A percentile compares a stretch with the other conserved stretches of the same genome.
These are phyloP conservation scores for Schizotus pectinicornis DNA, from an alignment of 2,888 invertebrate species.

Conservation along the genomic window DNA sequence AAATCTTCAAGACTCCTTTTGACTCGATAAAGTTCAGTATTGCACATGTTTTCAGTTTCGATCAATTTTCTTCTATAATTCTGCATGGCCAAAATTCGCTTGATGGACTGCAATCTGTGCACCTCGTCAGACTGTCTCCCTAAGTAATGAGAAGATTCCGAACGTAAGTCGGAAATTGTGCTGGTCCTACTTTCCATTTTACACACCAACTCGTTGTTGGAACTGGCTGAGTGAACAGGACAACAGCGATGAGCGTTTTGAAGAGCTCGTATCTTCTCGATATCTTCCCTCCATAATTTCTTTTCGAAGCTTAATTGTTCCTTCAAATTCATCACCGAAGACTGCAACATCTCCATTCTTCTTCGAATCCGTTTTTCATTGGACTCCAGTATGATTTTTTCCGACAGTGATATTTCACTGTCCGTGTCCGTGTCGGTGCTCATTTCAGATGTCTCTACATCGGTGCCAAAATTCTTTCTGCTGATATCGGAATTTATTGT, in stretches of 20 bases:
- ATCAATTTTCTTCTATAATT: constrained; percentile 54
- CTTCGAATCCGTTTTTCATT: constrained; percentile 39
- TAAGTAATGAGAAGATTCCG: not conserved
- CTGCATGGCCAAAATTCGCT: constrained; percentile 45
- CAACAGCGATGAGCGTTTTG: constrained; percentile 37
- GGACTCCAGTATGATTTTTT: constrained; percentile 17
- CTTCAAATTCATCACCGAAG: constrained; percentile 46
- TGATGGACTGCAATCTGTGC: not conserved
- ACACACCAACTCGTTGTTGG: not conserved
- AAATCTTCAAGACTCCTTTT: constrained; percentile 53
- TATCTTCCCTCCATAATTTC: constrained; percentile 52
- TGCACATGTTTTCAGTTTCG: constrained; percentile 58
- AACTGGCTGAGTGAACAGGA: not conserved
- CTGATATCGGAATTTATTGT: not conserved
- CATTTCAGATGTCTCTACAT: not conserved
- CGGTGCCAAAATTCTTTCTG: too few species aligned
- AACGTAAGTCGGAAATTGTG: constrained; percentile 38
- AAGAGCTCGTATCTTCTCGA: constrained; percentile 51
- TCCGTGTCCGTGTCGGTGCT: constrained; percentile 3
- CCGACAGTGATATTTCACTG: constrained; percentile 19
- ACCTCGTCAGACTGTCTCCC: constrained; percentile 2
- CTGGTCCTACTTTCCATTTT: constrained; percentile 44
- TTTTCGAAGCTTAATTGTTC: constrained; percentile 48
- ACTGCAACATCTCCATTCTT: constrained; percentile 46
- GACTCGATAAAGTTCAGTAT: constrained; percentile 55